These are phyloP conservation scores for Sebastes hubbsi DNA, from an alignment of 2,797 vertebrate genomes.

Conservation along the genomic window DNA sequence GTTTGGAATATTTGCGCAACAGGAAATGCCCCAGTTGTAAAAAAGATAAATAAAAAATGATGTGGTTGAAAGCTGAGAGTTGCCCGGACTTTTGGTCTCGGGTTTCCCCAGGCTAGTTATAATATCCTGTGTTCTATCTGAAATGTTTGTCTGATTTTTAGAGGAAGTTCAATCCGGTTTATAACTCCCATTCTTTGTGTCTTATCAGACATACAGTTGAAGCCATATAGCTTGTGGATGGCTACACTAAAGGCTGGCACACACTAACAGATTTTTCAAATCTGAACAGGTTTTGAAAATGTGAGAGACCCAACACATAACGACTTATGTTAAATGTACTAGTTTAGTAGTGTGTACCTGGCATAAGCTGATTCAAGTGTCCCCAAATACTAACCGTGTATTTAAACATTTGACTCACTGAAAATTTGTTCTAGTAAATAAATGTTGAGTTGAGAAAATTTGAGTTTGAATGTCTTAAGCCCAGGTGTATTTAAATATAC, in stretches of 20 bases:
- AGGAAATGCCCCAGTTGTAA: conserved; percentile 67
- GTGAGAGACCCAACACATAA: too few relatives aligned
- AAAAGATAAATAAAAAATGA: conserved; percentile 24
- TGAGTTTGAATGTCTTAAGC: background rate
- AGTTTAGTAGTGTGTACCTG: too few relatives aligned
- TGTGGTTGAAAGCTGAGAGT: background rate
- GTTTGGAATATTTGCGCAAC: conserved; percentile 49
- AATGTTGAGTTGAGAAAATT: background rate
- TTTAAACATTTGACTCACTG: background rate
- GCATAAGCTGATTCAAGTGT: background rate
- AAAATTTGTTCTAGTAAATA: background rate
- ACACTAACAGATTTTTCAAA: too few relatives aligned
- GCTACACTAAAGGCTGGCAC: background rate
- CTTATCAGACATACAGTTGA: background rate
- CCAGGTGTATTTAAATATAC: background rate
- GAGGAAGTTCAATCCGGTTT: background rate
- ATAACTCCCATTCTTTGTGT: background rate
- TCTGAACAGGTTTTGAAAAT: too few relatives aligned
- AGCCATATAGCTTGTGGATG: background rate
- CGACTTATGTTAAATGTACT: too few relatives aligned
- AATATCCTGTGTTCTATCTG: conserved; percentile 18
- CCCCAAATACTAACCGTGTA: background rate
- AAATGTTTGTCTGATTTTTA: background rate
- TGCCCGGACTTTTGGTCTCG: background rate
- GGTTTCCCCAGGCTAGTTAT: background rate